Evolutionary conservation across 2,113 vertebrate species (phyloP).

Genomic region (Trogon surrucura): DNA sequence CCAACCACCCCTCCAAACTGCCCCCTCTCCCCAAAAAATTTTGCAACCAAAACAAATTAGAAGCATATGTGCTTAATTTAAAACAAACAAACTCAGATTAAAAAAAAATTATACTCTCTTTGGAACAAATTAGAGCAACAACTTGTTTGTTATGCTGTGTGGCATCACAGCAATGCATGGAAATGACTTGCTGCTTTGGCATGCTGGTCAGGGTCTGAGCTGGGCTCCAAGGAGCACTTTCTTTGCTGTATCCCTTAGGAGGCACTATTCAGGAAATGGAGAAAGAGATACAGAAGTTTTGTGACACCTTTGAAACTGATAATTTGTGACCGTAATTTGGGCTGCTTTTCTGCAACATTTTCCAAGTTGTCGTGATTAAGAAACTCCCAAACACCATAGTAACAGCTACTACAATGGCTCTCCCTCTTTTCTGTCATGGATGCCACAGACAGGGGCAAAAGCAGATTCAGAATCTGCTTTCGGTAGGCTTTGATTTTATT

Average conservation of each 20-base stretch:
- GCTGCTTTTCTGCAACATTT: neutral
- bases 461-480: neutral
- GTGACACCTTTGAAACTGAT: neutral
- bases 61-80: neutral
- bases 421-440: neutral
- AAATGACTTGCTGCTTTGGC: neutral
- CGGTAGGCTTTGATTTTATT: neutral
- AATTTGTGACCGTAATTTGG: neutral
- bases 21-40: neutral
- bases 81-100: neutral
- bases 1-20: neutral
- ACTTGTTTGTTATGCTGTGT: neutral
- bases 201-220: neutral
- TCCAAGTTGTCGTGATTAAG: neutral
- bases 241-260: neutral
- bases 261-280: neutral
- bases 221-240: neutral
- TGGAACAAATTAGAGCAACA: neutral
- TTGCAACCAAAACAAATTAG: neutral
- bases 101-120: neutral
- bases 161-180: neutral
- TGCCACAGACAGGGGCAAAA: neutral
- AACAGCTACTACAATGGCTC: neutral
- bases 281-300: neutral
- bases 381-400: neutral